Conservation (phyloP, 2,888 invertebrate genomes). For the Spicauda simplicius region DNA sequence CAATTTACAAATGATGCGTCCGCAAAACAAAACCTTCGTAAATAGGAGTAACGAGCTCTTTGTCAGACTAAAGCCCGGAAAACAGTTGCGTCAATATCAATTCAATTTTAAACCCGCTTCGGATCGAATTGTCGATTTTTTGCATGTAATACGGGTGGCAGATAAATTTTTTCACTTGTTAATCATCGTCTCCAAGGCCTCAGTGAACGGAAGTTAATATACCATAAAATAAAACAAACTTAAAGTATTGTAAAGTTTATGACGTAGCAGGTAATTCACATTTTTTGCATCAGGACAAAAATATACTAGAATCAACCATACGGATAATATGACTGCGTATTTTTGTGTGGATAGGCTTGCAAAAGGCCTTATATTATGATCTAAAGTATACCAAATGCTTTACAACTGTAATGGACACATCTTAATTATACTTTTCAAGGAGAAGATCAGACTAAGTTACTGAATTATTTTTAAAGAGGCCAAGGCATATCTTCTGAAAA, state of each 20-base stretch:
- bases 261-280: not conserved
- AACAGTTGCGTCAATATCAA: conserved; percentile 1
- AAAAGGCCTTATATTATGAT: too few relatives aligned
- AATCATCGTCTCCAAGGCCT: conserved; percentile 25
- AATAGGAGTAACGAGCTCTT: not conserved
- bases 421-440: too few relatives aligned
- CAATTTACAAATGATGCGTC: conserved; percentile 37
- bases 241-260: not conserved
- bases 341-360: not conserved
- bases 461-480: too few relatives aligned
- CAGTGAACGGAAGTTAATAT: conserved; percentile 10
- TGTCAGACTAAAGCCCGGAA: not conserved
- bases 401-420: too few relatives aligned
- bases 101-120: not conserved
- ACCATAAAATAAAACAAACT: not conserved
- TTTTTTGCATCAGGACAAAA: not conserved
- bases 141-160: not conserved
- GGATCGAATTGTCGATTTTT: not conserved
- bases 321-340: not conserved
- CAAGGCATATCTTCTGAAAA: too few relatives aligned
- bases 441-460: too few relatives aligned
- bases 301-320: not conserved
- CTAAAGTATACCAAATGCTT: too few relatives aligned
- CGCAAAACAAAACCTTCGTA: conserved; percentile 10
- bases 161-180: conserved; percentile 20